These are phyloP conservation scores for Ferdinandea cuprea DNA, from an alignment of 2,888 invertebrate species.

Conservation along the genomic window DNA sequence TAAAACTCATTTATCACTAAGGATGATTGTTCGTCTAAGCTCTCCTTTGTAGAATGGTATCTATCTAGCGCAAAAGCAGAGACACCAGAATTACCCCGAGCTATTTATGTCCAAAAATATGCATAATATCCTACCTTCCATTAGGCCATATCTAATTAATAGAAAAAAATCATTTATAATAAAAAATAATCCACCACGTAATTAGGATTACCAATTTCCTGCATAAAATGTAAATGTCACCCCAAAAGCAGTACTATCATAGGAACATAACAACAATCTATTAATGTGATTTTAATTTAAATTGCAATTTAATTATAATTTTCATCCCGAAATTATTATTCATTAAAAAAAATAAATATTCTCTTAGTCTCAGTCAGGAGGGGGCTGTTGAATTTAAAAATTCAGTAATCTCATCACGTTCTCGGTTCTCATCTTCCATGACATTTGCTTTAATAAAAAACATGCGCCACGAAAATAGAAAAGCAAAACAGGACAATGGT, in stretches of 20 bases:
- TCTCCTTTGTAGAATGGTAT: background rate
- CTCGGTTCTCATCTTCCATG: background rate
- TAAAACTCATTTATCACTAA: background rate
- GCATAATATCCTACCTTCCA: background rate
- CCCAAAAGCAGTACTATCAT: background rate
- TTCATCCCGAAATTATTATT: constrained; percentile 15
- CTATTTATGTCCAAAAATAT: background rate
- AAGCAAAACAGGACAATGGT: background rate
- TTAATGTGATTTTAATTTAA: constrained; percentile 13
- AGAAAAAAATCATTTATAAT: background rate
- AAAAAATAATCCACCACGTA: background rate
- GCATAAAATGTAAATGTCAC: background rate
- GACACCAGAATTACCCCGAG: background rate
- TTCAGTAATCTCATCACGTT: constrained; percentile 3
- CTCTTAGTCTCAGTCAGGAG: too few relatives aligned
- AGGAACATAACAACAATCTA: background rate
- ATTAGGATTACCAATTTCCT: background rate
- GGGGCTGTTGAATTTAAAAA: constrained; percentile 4
- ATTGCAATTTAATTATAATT: constrained; percentile 5
- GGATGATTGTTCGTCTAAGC: background rate
- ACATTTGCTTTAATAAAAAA: background rate
- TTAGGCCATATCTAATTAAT: background rate
- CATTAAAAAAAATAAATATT: constrained; percentile 4
- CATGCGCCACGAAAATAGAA: background rate
- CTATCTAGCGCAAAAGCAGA: background rate